Evolutionary conservation across 2,888 invertebrate genomes (phyloP).

Genomic region (Agriopis marginaria): DNA sequence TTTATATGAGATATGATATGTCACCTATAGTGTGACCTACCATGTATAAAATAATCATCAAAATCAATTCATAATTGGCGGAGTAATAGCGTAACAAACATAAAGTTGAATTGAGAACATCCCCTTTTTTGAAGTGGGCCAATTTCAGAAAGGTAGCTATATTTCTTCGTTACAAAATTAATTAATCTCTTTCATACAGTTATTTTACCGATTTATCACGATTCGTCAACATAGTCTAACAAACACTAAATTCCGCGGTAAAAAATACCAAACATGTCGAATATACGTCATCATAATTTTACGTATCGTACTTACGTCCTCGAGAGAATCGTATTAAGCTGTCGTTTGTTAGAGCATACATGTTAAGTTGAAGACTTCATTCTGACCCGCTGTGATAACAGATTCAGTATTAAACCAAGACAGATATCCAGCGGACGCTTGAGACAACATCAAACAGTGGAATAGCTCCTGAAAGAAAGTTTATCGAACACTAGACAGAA

Average conservation of each 20-base stretch:
- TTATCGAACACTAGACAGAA: background rate
- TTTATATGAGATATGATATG: too few species aligned
- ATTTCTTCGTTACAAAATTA: too few species aligned
- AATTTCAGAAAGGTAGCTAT: too few species aligned
- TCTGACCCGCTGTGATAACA: constrained; percentile 50
- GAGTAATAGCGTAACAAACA: too few species aligned
- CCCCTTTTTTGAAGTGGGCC: too few species aligned
- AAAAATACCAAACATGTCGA: background rate
- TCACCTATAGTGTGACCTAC: too few species aligned
- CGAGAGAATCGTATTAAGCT: constrained; percentile 46
- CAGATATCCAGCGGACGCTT: constrained; percentile 57
- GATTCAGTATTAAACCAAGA: constrained; percentile 52
- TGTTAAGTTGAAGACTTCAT: constrained; percentile 58
- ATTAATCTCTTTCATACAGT: too few species aligned
- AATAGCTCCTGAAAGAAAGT: constrained; percentile 7
- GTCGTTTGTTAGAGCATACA: constrained; percentile 50
- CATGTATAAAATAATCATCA: too few species aligned
- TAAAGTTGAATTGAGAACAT: too few species aligned
- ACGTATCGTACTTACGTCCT: constrained; percentile 28
- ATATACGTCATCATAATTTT: background rate
- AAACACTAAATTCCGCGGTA: background rate
- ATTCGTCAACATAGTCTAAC: too few species aligned
- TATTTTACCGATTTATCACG: too few species aligned
- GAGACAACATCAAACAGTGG: background rate
- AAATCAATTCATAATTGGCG: too few species aligned